Evolutionary conservation across 2,797 vertebrate species (phyloP), one percentile per base, ranked within the genome.

Genomic region (Ptychadena robeensis): DNA sequence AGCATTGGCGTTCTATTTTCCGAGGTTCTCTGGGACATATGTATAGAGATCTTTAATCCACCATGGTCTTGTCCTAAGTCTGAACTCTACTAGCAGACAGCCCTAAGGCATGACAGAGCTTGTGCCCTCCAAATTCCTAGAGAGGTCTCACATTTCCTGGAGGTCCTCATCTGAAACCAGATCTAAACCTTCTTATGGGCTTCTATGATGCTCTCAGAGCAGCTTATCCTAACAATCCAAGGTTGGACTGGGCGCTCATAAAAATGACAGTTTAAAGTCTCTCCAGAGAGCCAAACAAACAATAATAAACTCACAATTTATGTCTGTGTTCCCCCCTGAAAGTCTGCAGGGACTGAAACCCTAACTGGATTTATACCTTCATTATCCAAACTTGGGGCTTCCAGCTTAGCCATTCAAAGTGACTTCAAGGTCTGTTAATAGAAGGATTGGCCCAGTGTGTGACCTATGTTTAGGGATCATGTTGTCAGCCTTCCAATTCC

Each of bases 301-400:
- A 31, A 65, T 10, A 10, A 81, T 79, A 85, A 65, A 77, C 82
- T 81, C 9, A 72, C 86, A 86, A 67, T 85, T 53, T 18, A 69
- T 48, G 85, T 75, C 30, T 27, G 87, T 37, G 37, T 77, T 85
- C 81, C 53, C 3, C 3, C 4, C 18, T 53, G 5, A 79, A 48
- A 61, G 48, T 85, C 81, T 18, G 78, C 85, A 35, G 12, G 4
- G 82, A 87, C 69, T 78, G 81, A 63, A 85, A 48, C 87, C 72
- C 40, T 37, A 79, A 77, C 81, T 79, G 71, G 79, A 85, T 87
- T 87, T 81, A 66, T 73, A 9, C 57, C 44, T 44, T 34, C 31
- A 72, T 27, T 72, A 63, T 37, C 53, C 12, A 27, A n/a, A 53
- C 15, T 18, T 27, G 32, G 30, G n/a, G 31, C 31, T 69, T 34